Evolutionary conservation across 2,888 invertebrate genomes (phyloP), one percentile per base, ranked within the genome.

Genomic region (Ellobium chinense): DNA sequence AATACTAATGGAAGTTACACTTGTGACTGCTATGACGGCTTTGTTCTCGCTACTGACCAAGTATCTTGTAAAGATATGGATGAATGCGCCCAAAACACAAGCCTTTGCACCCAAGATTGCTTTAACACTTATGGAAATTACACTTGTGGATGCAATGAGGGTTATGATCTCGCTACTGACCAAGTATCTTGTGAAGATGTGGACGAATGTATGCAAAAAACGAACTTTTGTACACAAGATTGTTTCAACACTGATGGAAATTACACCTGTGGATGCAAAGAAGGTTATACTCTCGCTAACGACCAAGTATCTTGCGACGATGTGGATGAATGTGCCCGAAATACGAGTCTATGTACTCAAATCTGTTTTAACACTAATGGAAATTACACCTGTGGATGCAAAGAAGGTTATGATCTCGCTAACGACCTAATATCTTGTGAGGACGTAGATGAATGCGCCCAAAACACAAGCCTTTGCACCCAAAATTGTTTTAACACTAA

Each of bases 121-220:
- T 86, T 88, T 34, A 94, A 94, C 85, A 87, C 87, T 24, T 83
- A 88, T 21, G 93, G 94, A 21, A 87, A 92, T 54, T 94, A 89
- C 83, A 80, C 78, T 24, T 89, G 88, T 84, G 66, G 82, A 1
- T 89, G 89, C 84, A 68, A 73, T 34, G 79, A 78, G 36, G 92
- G 92, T 3, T 91, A 86, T 80, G 74, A 87, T 46, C 85, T 91
- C 18, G 70, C 27, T n/a, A 39, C 7, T 12, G 74, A 75, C 54
- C 29, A 39, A 18, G 9, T 29, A 29, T 29, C 74, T 0, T 80
- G 80, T 31, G 31, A 56, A 21, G 12, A 70, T 18, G 56, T 70
- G 0, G 31, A 70, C 34, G 56, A 70, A 56, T 70, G 56, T 18
- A 4, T 21, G 5, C 34, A n/a, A 39, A 70, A n/a, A 56, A 56